Conservation (phyloP, 2,797 vertebrate species). For the Acanthopagrus latus region DNA sequence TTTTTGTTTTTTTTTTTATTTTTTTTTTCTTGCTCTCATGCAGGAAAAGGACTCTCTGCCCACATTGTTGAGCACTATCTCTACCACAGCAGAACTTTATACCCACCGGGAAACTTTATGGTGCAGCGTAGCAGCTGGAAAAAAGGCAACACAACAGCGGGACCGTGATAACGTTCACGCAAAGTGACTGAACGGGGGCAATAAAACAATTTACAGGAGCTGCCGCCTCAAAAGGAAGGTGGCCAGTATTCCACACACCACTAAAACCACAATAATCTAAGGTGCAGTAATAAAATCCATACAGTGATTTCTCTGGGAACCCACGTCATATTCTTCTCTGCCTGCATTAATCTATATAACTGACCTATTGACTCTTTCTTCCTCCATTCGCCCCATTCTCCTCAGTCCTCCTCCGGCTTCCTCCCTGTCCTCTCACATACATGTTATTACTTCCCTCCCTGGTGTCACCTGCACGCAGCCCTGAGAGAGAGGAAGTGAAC, state of each 20-base stretch:
- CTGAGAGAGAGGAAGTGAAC: background rate
- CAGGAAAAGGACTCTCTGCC: slow-evolving; percentile 29
- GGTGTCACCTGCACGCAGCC: slow-evolving; percentile 16
- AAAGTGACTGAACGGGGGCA: slow-evolving; percentile 48
- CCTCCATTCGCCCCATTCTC: slow-evolving; percentile 5
- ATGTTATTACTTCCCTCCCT: slow-evolving; percentile 11
- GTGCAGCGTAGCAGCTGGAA: slow-evolving; percentile 38
- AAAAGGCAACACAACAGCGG: slow-evolving; percentile 28
- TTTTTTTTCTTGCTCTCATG: slow-evolving; percentile 4
- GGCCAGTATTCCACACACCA: background rate
- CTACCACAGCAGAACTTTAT: slow-evolving; percentile 13
- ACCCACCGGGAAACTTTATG: slow-evolving; percentile 49
- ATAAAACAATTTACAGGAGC: slow-evolving; percentile 43
- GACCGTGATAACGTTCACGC: slow-evolving; percentile 39
- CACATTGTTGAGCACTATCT: slow-evolving; percentile 46
- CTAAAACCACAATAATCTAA: slow-evolving; percentile 23
- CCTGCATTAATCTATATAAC: slow-evolving; percentile 15
- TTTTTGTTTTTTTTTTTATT: too few relatives aligned
- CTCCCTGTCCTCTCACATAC: slow-evolving; percentile 14
- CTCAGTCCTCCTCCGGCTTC: slow-evolving; percentile 16
- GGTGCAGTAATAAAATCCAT: slow-evolving; percentile 21
- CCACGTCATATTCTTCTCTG: slow-evolving; percentile 3
- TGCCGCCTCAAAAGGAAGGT: slow-evolving; percentile 10
- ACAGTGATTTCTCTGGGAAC: background rate
- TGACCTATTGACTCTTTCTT: slow-evolving; percentile 17